Evolutionary conservation across 2,113 vertebrate species (phyloP), one percentile per base, ranked within the genome.

Genomic region (Tragelaphus imberbis): DNA sequence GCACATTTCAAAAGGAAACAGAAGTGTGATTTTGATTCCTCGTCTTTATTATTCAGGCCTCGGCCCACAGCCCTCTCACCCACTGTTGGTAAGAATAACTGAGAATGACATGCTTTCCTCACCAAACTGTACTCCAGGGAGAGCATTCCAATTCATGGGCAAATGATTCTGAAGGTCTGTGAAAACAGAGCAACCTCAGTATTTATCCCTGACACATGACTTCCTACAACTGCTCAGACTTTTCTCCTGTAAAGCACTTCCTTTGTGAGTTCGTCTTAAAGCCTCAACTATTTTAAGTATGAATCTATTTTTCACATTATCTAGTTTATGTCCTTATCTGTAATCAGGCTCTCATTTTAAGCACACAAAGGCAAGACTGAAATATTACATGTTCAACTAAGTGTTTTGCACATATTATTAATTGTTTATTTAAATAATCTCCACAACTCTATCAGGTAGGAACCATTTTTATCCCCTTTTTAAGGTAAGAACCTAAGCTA

Each of bases 1-100:
- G 13, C 30, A 55, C 82, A 30, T 75, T 96, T 93, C 55, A 51
- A 75, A 91, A 89, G 58, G 40, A 95, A n/a, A 82, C 33, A 71
- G 15, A 94, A 94, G 65, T 82, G 15, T 81, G 40, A 79, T 96
- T 89, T 90, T 93, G 8, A 93, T 90, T 96, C 94, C 40, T 94
- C 56, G 0, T 40, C 28, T 33, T 82, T 86, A 36, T 36, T 59
- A 51, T 47, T 91, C 30, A 59, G 65, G 21, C 36, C 55, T 93
- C n/a, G 21, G 16, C 15, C 80, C 2, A 82, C 59, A 75, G 23
- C 8, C 27, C 13, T 80, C 51, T 82, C 23, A 68, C 33, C 75
- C 65, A 89, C 56, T 15, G 2, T 47, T 82, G 77, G 33, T 21
- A 84, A 58, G 17, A 91, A 86, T 89, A 86, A 82, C 23, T 91